These are phyloP conservation scores for Gymnarchus niloticus DNA, from an alignment of 2,113 vertebrate species.

Conservation along the genomic window DNA sequence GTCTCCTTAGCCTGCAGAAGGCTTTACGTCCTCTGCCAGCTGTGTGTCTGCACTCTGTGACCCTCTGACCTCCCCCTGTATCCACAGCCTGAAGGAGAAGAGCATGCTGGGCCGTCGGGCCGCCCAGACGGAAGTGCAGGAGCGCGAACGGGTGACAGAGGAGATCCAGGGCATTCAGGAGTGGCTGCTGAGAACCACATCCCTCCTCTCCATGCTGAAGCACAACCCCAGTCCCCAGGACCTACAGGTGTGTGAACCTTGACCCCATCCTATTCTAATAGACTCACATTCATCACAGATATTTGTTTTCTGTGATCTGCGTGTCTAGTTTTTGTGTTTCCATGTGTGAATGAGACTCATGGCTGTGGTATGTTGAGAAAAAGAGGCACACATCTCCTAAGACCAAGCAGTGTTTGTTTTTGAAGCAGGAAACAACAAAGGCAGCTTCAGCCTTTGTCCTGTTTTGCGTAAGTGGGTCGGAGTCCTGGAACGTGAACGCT, in stretches of 20 bases:
- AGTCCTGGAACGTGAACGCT: background rate
- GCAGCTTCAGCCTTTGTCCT: background rate
- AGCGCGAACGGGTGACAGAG: conserved; percentile 61
- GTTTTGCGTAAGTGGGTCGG: background rate
- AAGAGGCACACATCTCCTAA: background rate
- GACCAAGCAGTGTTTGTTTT: background rate
- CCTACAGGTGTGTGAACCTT: conserved; percentile 65
- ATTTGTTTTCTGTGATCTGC: background rate
- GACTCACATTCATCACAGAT: background rate
- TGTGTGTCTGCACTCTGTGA: background rate
- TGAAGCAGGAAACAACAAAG: background rate
- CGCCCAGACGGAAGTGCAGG: conserved; percentile 66
- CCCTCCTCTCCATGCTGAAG: conserved; percentile 50
- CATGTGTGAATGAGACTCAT: background rate
- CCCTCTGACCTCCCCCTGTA: conserved; percentile 19
- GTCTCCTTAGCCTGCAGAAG: background rate
- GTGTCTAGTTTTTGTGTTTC: background rate
- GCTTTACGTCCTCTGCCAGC: background rate
- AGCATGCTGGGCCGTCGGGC: conserved; percentile 57
- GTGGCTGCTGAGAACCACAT: conserved; percentile 56
- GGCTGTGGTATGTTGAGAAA: background rate
- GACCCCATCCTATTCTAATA: background rate
- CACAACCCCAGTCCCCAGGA: conserved; percentile 51
- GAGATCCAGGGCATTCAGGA: conserved; percentile 64
- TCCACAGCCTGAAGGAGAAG: conserved; percentile 66